Conservation (phyloP, 2,888 invertebrate genomes). For the Drosophila quinaria region DNA sequence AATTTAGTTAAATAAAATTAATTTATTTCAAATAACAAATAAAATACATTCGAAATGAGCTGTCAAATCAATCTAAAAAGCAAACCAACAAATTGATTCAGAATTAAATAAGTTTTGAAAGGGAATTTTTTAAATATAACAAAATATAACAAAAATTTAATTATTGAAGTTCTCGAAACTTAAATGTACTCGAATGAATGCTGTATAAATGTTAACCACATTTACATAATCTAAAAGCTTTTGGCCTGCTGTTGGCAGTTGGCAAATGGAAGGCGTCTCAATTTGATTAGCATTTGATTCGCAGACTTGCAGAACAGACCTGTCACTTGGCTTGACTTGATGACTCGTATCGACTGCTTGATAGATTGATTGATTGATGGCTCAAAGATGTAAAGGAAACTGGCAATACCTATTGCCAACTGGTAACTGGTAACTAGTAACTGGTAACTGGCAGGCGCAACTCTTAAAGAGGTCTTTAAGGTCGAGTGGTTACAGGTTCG, state of each 20-base stretch:
- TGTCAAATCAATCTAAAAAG: background rate
- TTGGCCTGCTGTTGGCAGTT: slow-evolving; percentile 33
- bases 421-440: slow-evolving; percentile 3
- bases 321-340: slow-evolving; percentile 73
- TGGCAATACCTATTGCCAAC: slow-evolving; percentile 1
- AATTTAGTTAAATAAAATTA: background rate
- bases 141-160: background rate
- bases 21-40: background rate
- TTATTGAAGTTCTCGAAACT: background rate
- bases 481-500: slow-evolving; percentile 11
- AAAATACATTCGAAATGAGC: background rate
- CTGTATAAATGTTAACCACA: slow-evolving; percentile 28
- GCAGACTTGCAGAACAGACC: slow-evolving; percentile 64
- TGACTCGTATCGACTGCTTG: slow-evolving; percentile 65
- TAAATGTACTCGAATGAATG: background rate
- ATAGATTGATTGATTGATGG: slow-evolving; percentile 65
- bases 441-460: background rate
- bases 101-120: slow-evolving; percentile 1
- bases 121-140: background rate
- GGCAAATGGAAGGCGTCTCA: slow-evolving; percentile 41
- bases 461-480: slow-evolving; percentile 27
- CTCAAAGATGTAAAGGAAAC: slow-evolving; percentile 18
- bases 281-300: slow-evolving; percentile 76
- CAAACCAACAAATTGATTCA: background rate
- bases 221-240: slow-evolving; percentile 67